phyloP scores from a whole-genome alignment of 2,797 vertebrate species.

The Acropternis orthonyx region DNA sequence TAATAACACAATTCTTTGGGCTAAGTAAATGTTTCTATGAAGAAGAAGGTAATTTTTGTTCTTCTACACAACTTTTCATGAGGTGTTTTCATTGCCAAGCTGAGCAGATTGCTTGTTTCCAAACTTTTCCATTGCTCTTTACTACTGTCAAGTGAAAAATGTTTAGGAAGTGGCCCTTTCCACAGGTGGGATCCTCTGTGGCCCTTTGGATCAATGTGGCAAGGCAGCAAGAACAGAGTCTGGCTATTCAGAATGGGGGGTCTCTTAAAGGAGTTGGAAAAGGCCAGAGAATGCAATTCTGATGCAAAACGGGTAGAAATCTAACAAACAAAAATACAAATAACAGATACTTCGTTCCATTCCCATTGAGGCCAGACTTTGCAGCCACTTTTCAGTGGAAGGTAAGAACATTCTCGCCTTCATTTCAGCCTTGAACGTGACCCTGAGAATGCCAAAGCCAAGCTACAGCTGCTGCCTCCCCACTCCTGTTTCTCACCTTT shows the following conservation, averaged over 20 bases:
- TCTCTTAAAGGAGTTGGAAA: neutral
- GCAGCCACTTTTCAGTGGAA: neutral
- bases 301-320: neutral
- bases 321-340: constrained; percentile 2
- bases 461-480: neutral
- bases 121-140: neutral
- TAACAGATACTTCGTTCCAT: neutral
- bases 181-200: constrained; percentile 30
- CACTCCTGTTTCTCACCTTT: neutral
- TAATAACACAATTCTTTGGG: neutral
- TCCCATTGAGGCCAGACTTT: neutral
- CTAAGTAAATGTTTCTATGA: neutral
- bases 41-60: neutral
- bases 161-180: neutral
- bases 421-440: neutral
- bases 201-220: neutral
- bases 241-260: neutral
- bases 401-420: neutral
- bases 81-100: constrained; percentile 23
- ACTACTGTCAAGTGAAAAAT: neutral
- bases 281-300: neutral
- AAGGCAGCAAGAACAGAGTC: neutral
- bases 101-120: neutral
- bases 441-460: neutral
- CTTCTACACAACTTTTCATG: constrained; percentile 8